Evolutionary conservation across 2,888 invertebrate species (phyloP), one percentile per base, ranked within the genome.

Genomic region (Eilema caniola): DNA sequence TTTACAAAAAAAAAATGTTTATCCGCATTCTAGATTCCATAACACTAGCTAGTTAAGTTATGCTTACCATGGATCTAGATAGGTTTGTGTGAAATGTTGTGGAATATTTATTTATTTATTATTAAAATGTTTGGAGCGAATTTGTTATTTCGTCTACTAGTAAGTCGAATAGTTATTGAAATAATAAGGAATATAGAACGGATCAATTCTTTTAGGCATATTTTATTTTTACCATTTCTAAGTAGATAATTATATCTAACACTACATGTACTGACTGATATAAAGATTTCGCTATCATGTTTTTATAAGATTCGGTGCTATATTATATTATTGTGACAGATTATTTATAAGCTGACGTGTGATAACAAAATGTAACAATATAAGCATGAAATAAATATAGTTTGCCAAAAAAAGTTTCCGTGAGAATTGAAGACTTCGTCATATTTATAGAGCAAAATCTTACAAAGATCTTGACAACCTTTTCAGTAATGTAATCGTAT

Each of bases 321-420:
- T 61, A 41, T 53, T 61, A 69, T 67, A 68, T 70, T 68, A 62
- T 68, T 70, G 66, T 74, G 60, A 70, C 68, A 76, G 53, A 67
- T 23, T 69, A 73, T 67, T 59, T 70, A 74, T 73, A 65, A 76
- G 62, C 68, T 66, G 75, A 75, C 68, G 64, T 67, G 56, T 37
- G 69, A 75, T 73, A 75, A 66, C 56, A 71, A 72, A 25, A 70
- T 31, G 41, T 61, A 69, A 60, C 23, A 57, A 63, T 16, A 62
- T 62, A 57, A 56, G 56, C 24, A 33, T 31, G 31, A 56, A 31
- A 53, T 33, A 65, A 56, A 57, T 65, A 53, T 31, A 53, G 24
- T 56, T 56, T 65, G 25, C 33, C 8, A 28, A 53, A 2, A n/a
- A 20, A 56, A 33, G 16, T 11, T 24, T 57, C 33, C 24, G 33